Evolutionary conservation across 2,888 invertebrate genomes (phyloP).

Genomic region (Diaphora mendica): DNA sequence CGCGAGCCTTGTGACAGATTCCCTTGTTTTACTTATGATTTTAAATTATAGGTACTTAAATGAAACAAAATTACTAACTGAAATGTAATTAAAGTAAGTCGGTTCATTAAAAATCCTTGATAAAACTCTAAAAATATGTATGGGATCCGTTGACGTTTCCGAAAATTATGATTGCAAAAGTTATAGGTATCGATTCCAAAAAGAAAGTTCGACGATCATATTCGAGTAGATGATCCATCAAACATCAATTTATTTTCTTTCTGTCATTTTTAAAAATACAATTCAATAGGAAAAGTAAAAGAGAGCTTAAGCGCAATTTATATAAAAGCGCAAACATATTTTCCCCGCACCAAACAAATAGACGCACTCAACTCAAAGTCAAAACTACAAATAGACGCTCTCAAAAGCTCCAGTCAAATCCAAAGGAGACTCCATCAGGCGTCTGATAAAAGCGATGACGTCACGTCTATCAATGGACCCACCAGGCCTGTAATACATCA

Average conservation of each 20-base stretch:
- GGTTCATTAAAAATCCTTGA: too few species aligned
- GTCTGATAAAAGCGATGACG: constrained; percentile 60
- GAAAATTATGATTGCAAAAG: too few species aligned
- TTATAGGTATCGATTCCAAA: too few species aligned
- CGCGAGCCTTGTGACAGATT: constrained; percentile 47
- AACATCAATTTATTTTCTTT: background rate
- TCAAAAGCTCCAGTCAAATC: constrained; percentile 49
- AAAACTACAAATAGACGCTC: constrained; percentile 28
- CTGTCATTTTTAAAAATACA: background rate
- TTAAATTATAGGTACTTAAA: too few species aligned
- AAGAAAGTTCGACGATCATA: too few species aligned
- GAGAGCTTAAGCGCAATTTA: background rate
- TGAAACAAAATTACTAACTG: too few species aligned
- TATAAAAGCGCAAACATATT: constrained; percentile 4
- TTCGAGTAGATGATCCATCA: background rate
- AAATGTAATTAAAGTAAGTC: too few species aligned
- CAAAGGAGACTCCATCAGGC: constrained; percentile 46
- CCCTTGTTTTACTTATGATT: background rate
- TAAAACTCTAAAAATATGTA: too few species aligned
- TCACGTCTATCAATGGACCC: constrained; percentile 71
- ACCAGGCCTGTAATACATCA: constrained; percentile 67
- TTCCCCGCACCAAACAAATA: constrained; percentile 1
- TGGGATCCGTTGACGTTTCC: too few species aligned
- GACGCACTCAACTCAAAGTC: constrained; percentile 29
- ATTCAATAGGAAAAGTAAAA: background rate